Evolutionary conservation across 2,113 vertebrate genomes (phyloP), one percentile per base, ranked within the genome.

Genomic region (Hoplias malabaricus): DNA sequence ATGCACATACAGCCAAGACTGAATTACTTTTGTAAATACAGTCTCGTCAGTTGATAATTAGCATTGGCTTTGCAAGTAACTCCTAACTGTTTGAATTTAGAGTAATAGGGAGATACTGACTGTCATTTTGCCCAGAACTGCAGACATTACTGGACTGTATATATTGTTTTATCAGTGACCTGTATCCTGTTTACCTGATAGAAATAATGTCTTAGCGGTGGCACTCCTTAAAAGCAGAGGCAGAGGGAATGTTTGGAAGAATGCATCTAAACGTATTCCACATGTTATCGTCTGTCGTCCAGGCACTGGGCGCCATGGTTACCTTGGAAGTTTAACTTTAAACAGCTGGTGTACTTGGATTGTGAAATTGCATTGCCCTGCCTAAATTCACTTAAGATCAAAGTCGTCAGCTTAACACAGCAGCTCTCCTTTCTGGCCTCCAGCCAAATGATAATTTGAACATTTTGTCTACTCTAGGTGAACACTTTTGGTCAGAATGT

Each of bases 291-390:
- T 85, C 89, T 82, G 86, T 87, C 85, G 87, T 92, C 85, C 90
- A 91, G 89, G 89, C 89, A 85, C 87, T 85, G 89, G 91, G 91
- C 89, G 90, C 92, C 91, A 93, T 92, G 91, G 91, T 93, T 93
- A 93, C 92, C 92, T 92, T 93, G 90, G 91, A 93, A 93, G 90
- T 92, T 93, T 94, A 94, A 94, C 92, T 92, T 94, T 92, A 92
- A 94, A 92, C 93, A 93, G 92, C 93, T 94, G 93, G 91, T 84
- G 89, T 89, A 92, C 89, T 93, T 91, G 91, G 91, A 89, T 93
- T 93, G 91, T 93, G 91, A 93, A 93, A 93, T 93, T 92, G 90
- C 91, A 92, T 92, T 92, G 90, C 91, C 79, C 86, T 84, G 83
- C 82, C 78, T 80, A 82, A 83, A 83, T 80, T 87, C 87, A 84